A percentile compares a stretch with the other conserved stretches of the same genome.
Conservation (phyloP, 2,797 vertebrate species). For the Poliocrania exsul region DNA sequence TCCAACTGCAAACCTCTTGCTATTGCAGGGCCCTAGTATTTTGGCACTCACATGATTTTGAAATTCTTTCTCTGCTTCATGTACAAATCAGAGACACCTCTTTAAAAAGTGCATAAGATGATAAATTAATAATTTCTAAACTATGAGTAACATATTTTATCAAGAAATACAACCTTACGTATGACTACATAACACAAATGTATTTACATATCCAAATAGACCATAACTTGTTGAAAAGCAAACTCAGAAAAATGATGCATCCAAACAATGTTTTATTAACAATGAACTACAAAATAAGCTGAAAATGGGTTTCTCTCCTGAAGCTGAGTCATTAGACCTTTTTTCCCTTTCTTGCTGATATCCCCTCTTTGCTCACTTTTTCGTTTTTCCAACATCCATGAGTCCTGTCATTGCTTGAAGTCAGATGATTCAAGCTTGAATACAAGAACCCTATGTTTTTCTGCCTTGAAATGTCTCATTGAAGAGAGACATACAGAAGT, state of each 20-base stretch:
- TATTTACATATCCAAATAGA: background rate
- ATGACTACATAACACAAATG: background rate
- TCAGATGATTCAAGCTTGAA: background rate
- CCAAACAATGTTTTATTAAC: background rate
- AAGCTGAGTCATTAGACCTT: background rate
- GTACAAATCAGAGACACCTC: background rate
- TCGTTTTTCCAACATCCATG: background rate
- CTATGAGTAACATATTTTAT: background rate
- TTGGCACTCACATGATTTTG: background rate
- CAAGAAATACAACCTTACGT: background rate
- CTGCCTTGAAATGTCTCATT: background rate
- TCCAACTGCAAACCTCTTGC: background rate
- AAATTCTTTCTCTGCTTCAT: background rate
- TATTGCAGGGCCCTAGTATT: background rate
- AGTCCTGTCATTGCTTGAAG: background rate
- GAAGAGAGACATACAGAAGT: background rate
- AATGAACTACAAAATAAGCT: background rate
- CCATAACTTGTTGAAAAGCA: background rate
- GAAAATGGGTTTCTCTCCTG: background rate
- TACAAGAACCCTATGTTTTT: background rate
- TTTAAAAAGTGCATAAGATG: background rate
- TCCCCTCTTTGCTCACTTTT: background rate
- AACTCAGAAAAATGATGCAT: background rate
- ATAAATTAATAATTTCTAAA: background rate
- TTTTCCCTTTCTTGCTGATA: background rate